These are phyloP conservation scores for Drosophila jambulina DNA, from an alignment of 1,140 invertebrate species.

Conservation along the genomic window DNA sequence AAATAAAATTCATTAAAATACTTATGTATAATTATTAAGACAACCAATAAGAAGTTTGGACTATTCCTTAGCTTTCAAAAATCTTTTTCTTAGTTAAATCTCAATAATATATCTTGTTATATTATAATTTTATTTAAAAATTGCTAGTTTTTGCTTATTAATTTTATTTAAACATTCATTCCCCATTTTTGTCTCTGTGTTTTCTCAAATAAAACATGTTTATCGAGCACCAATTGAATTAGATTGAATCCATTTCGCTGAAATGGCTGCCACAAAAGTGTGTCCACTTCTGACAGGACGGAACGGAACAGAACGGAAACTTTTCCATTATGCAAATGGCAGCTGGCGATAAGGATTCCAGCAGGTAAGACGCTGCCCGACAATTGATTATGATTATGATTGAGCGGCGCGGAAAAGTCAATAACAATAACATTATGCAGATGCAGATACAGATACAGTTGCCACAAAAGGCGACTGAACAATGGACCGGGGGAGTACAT, in stretches of 20 bases:
- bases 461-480: slow-evolving; percentile 45
- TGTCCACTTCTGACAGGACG: slow-evolving; percentile 28
- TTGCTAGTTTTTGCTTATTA: too few relatives aligned
- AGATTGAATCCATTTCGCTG: slow-evolving; percentile 7
- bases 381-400: slow-evolving; percentile 81
- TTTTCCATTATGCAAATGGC: slow-evolving; percentile 73
- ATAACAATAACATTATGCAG: slow-evolving; percentile 79
- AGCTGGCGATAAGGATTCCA: slow-evolving; percentile 53
- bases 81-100: too few relatives aligned
- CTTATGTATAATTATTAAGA: too few relatives aligned
- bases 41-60: too few relatives aligned
- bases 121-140: too few relatives aligned
- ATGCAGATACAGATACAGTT: slow-evolving; percentile 54
- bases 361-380: slow-evolving; percentile 62
- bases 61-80: too few relatives aligned
- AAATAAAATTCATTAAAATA: too few relatives aligned
- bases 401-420: slow-evolving; percentile 75
- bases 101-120: too few relatives aligned
- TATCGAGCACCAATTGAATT: slow-evolving; percentile 24
- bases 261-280: slow-evolving; percentile 25
- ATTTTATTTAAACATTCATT: too few relatives aligned
- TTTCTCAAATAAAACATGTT: neutral
- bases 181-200: neutral
- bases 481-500: slow-evolving; percentile 40
- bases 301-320: slow-evolving; percentile 9